Percentiles rank a stretch among this genome's conserved stretches.
Conservation (phyloP, 2,113 vertebrate genomes). For the Sminthopsis crassicaudata region DNA sequence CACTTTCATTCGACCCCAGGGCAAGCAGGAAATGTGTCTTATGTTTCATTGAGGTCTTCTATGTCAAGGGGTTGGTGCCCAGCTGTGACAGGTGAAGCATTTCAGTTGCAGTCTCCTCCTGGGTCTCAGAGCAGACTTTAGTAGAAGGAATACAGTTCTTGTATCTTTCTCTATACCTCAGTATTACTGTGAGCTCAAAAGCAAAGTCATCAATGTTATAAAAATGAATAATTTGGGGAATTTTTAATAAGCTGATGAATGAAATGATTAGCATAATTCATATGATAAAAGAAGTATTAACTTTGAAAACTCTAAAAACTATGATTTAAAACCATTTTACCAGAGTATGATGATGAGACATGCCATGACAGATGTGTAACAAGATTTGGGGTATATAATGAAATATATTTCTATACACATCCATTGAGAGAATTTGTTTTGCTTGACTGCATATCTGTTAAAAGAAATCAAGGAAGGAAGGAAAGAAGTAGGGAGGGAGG, state of each 20-base stretch:
- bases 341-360: neutral
- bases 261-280: neutral
- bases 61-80: neutral
- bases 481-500: no score
- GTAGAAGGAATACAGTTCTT: neutral
- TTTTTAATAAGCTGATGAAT: neutral
- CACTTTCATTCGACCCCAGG: conserved; percentile 21
- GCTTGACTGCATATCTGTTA: neutral
- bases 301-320: neutral
- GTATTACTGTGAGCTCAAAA: neutral
- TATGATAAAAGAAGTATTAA: neutral
- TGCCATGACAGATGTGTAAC: neutral
- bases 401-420: neutral
- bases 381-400: neutral
- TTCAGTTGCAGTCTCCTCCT: neutral
- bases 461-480: neutral
- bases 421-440: neutral
- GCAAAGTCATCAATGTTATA: neutral
- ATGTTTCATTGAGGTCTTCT: neutral
- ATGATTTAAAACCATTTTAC: neutral
- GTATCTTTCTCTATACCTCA: neutral
- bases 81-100: neutral
- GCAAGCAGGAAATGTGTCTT: accelerated
- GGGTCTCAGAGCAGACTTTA: neutral
- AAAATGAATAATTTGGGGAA: neutral